Conservation (phyloP, 2,113 vertebrate species). For the Sinocyclocheilus rhinocerous region DNA sequence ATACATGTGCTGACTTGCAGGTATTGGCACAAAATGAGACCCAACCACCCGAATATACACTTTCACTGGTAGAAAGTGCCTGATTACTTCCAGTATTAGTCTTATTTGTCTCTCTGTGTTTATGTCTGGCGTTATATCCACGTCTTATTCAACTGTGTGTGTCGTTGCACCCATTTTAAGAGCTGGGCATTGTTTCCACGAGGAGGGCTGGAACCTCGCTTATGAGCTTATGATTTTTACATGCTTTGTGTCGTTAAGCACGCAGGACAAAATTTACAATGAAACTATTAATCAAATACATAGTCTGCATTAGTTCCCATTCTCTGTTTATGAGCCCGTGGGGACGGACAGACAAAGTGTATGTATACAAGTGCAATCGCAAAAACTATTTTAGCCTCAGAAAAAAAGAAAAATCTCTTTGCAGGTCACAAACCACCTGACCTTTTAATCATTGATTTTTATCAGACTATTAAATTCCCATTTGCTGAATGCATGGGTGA, state of each 20-base stretch:
- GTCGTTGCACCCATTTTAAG: constrained; percentile 33
- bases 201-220: constrained; percentile 7
- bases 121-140: constrained; percentile 8
- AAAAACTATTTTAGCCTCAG: not conserved
- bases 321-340: not conserved
- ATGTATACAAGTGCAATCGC: not conserved
- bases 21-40: not conserved
- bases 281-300: constrained; percentile 42
- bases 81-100: constrained; percentile 8
- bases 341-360: not conserved
- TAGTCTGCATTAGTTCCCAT: constrained; percentile 28
- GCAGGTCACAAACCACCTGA: not conserved
- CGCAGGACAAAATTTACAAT: constrained; percentile 36
- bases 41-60: constrained; percentile 18
- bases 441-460: constrained; percentile 12
- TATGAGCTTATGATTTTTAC: constrained; percentile 22
- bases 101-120: constrained; percentile 12
- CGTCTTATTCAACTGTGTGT: constrained; percentile 2
- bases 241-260: constrained; percentile 40
- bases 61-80: not conserved
- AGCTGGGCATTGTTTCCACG: constrained; percentile 29
- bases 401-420: not conserved
- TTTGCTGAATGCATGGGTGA: constrained; percentile 19
- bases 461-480: constrained; percentile 14
- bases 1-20: constrained; percentile 43